Conservation (phyloP, 2,888 invertebrate genomes). For the Ashinkailepas kermadecensis region DNA sequence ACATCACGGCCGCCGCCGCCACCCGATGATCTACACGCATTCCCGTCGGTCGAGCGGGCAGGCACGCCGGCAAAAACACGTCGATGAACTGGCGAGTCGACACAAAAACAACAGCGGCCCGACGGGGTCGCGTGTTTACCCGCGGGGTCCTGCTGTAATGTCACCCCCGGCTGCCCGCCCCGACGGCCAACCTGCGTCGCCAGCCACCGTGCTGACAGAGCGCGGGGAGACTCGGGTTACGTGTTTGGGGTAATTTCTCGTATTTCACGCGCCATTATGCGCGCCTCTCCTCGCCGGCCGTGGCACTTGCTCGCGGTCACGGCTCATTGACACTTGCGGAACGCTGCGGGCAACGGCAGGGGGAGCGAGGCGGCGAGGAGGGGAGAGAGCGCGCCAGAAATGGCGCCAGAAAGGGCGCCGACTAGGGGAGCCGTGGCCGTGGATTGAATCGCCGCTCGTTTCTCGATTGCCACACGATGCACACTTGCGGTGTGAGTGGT, state of each 20-base stretch:
- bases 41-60: neutral
- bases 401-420: too few species aligned
- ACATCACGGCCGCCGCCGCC: neutral
- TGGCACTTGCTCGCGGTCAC: neutral
- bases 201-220: too few species aligned
- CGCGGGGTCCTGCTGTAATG: neutral
- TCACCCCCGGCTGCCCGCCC: neutral
- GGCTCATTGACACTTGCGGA: conserved; percentile 7
- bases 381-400: neutral
- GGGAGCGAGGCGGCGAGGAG: neutral
- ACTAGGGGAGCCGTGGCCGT: too few species aligned
- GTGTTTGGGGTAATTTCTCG: conserved; percentile 4
- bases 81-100: neutral
- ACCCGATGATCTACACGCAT: neutral
- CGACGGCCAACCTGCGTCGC: neutral
- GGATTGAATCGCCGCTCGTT: too few species aligned
- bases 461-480: too few species aligned
- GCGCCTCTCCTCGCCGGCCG: neutral
- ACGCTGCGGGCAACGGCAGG: neutral
- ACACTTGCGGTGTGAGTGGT: too few species aligned
- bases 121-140: neutral
- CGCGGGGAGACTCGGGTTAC: too few species aligned
- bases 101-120: neutral
- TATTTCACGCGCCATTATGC: conserved; percentile 9
- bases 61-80: neutral